These are phyloP conservation scores for Yponomeuta malinellus DNA, from an alignment of 2,888 invertebrate species.

Conservation along the genomic window DNA sequence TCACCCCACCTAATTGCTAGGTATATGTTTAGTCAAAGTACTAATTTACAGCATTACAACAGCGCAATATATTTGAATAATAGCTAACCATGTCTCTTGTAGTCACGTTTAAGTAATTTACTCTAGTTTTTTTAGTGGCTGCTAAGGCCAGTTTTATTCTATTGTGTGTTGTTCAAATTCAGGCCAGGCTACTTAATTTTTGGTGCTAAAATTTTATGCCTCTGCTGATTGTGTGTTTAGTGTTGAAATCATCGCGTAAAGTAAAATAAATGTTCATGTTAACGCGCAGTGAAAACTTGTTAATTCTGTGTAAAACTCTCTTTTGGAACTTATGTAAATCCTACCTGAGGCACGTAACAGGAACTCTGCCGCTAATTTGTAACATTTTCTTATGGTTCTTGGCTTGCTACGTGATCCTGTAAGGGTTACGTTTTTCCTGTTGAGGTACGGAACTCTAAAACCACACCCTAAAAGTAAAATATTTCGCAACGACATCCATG, in stretches of 20 bases:
- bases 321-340: background rate
- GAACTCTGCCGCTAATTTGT: no score
- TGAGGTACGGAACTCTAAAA: no score
- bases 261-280: background rate
- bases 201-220: background rate
- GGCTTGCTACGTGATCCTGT: no score
- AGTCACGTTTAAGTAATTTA: background rate
- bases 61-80: background rate
- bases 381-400: no score
- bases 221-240: background rate
- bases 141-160: background rate
- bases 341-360: no score
- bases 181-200: background rate
- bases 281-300: background rate
- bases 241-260: background rate
- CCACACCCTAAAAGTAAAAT: no score
- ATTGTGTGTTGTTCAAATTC: background rate
- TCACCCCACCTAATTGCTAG: background rate
- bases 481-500: background rate
- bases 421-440: no score
- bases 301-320: background rate
- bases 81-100: background rate
- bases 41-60: constrained; percentile 7
- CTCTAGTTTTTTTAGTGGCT: background rate
- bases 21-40: background rate